phyloP scores from a whole-genome alignment of 1,140 invertebrate genomes.

The Brachystomella parvula region DNA sequence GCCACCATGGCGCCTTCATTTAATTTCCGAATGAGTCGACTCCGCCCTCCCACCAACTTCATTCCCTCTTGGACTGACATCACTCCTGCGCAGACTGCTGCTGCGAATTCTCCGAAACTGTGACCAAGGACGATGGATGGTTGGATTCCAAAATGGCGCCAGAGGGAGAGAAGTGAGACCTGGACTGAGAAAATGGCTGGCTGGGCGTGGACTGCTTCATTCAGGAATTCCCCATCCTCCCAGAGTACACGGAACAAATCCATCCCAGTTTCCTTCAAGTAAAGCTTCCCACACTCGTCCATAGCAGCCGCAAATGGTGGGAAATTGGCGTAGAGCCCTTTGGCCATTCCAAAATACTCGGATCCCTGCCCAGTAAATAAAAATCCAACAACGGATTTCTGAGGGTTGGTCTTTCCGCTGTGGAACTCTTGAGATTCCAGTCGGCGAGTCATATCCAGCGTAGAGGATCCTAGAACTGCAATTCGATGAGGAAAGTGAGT shows the following conservation, averaged over 20 bases:
- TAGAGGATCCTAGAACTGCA: not conserved
- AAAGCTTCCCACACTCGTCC: conserved; percentile 11
- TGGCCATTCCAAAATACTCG: conserved; percentile 18
- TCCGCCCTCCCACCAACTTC: conserved; percentile 19
- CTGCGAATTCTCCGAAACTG: conserved; percentile 26
- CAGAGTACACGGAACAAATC: not conserved
- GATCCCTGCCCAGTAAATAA: conserved; percentile 23
- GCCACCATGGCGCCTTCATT: conserved; percentile 19
- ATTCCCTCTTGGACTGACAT: conserved; percentile 18
- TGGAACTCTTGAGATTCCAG: not conserved
- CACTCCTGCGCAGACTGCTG: conserved; percentile 17
- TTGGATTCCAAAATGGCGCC: conserved; percentile 22
- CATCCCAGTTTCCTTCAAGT: not conserved
- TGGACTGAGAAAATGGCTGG: conserved; percentile 27
- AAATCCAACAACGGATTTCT: not conserved
- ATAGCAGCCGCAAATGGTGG: conserved; percentile 15
- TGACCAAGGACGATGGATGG: conserved; percentile 27
- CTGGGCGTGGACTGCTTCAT: conserved; percentile 23
- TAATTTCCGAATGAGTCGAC: conserved; percentile 15
- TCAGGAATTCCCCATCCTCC: not conserved
- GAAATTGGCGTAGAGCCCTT: not conserved
- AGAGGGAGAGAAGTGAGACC: conserved; percentile 15
- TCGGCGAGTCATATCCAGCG: not conserved
- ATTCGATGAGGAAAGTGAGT: conserved; percentile 12
- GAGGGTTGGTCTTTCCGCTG: not conserved